These are phyloP conservation scores for Dreissena rostriformis DNA, from an alignment of 1,140 invertebrate species.

Conservation along the genomic window DNA sequence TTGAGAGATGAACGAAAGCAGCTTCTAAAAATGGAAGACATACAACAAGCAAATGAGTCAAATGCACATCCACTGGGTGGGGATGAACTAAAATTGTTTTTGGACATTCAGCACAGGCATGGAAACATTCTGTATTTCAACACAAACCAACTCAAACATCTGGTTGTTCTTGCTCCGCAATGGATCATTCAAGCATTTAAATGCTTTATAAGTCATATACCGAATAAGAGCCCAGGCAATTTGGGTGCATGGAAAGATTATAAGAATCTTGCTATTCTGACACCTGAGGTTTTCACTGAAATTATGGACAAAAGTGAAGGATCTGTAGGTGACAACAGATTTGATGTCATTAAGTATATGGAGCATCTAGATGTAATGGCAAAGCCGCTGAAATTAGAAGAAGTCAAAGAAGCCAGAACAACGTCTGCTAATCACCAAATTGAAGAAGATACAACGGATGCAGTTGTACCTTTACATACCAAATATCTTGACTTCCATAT, in stretches of 20 bases:
- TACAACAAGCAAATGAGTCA: neutral
- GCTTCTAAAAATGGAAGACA: conserved; percentile 19
- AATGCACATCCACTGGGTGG: conserved; percentile 16
- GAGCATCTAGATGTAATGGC: conserved; percentile 40
- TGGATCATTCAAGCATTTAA: conserved; percentile 43
- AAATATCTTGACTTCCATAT: conserved; percentile 19
- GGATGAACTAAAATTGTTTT: conserved; percentile 24
- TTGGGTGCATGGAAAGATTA: conserved; percentile 4
- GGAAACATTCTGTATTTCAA: conserved; percentile 39
- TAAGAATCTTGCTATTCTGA: conserved; percentile 20
- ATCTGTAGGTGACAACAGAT: conserved; percentile 15
- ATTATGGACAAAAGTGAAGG: conserved; percentile 24
- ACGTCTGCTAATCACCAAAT: too few species aligned
- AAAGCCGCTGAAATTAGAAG: conserved; percentile 4
- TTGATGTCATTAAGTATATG: conserved; percentile 36
- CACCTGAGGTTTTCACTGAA: conserved; percentile 18
- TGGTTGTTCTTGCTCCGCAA: conserved; percentile 27
- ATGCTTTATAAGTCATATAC: conserved; percentile 31
- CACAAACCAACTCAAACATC: conserved; percentile 1
- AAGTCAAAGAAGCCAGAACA: neutral
- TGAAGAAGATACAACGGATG: too few species aligned
- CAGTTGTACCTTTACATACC: too few species aligned
- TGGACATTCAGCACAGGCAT: conserved; percentile 16
- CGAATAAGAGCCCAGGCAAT: conserved; percentile 5
- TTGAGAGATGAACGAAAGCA: conserved; percentile 23